phyloP scores from a whole-genome alignment of 2,113 vertebrate genomes.

The Ochotona princeps region DNA sequence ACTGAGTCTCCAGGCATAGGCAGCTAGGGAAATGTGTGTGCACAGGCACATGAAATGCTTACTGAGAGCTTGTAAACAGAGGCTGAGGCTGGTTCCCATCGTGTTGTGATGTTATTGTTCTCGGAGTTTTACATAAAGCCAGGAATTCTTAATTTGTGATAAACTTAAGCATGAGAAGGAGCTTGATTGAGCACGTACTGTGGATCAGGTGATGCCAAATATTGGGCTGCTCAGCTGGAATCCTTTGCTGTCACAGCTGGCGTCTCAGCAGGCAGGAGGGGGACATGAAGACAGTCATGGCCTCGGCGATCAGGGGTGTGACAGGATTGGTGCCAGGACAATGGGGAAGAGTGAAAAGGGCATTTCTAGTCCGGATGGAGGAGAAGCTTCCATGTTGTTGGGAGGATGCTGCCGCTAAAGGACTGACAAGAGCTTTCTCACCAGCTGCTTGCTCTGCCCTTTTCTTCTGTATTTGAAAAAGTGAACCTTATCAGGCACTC shows the following conservation, averaged over 20 bases:
- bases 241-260: background rate
- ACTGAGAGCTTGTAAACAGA: background rate
- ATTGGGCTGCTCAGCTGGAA: background rate
- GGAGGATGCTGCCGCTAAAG: background rate
- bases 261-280: background rate
- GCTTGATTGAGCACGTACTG: background rate
- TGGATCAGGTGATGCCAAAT: background rate
- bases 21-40: accelerated
- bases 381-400: no score
- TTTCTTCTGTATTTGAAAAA: background rate
- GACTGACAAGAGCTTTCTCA: accelerated
- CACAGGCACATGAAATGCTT: background rate
- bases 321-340: background rate
- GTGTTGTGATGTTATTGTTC: background rate
- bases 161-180: background rate
- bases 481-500: background rate
- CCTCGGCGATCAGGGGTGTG: background rate
- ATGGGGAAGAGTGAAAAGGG: accelerated
- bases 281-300: accelerated
- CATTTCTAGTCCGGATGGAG: accelerated
- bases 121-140: background rate
- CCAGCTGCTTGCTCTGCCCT: no score
- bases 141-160: background rate
- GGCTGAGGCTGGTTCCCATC: background rate
- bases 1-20: background rate